Percentiles rank a stretch among this genome's conserved stretches.
phyloP scores from a whole-genome alignment of 2,113 vertebrate species.

The Chloropsis hardwickii region DNA sequence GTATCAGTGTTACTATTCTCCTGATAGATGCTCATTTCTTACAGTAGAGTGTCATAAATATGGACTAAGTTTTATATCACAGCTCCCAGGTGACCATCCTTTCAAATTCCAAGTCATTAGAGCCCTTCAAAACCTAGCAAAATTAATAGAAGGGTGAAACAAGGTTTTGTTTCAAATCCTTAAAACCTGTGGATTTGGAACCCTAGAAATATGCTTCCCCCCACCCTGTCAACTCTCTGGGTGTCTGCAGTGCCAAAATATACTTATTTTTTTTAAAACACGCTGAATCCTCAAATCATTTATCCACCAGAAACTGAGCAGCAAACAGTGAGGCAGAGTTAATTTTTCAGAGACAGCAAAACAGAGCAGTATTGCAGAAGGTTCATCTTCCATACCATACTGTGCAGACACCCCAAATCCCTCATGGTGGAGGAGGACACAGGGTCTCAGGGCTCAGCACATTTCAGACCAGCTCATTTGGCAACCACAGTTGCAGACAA shows the following conservation, averaged over 20 bases:
- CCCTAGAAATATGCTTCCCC: background rate
- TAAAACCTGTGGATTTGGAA: background rate
- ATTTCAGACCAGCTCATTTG: background rate
- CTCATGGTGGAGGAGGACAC: fast-evolving
- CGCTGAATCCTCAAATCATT: background rate
- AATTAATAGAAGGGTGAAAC: background rate
- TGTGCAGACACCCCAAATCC: background rate
- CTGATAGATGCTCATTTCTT: constrained; percentile 1
- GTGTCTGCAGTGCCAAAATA: background rate
- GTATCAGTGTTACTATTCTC: background rate
- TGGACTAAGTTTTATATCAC: background rate
- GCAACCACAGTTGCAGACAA: background rate
- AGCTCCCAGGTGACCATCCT: background rate
- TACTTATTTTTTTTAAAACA: background rate
- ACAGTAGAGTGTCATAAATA: background rate
- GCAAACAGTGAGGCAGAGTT: background rate
- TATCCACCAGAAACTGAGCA: background rate
- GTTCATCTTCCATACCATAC: background rate
- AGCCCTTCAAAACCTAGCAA: background rate
- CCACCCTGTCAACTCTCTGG: background rate
- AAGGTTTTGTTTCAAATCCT: constrained; percentile 8
- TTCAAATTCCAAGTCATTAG: constrained; percentile 11
- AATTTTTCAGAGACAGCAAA: background rate
- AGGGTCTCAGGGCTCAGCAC: background rate
- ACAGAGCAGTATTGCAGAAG: background rate